Percentiles rank a stretch among this genome's conserved stretches.
phyloP scores from a whole-genome alignment of 1,140 invertebrate genomes.

The Drosophila carrolli region DNA sequence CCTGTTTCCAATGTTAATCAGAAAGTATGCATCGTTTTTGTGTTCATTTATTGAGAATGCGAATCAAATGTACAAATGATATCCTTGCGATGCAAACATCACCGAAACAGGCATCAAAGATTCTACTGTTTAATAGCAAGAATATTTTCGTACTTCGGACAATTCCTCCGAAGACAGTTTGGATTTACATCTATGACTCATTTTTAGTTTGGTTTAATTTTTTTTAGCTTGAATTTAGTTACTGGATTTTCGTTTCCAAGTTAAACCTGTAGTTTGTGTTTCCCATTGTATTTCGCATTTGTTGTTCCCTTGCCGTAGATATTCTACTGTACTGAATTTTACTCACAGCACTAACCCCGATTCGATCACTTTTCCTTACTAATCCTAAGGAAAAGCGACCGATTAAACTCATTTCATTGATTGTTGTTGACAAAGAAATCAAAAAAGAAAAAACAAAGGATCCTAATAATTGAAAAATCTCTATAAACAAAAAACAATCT shows the following conservation, averaged over 20 bases:
- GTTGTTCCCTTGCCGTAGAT: constrained; percentile 47
- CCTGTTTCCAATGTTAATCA: not conserved
- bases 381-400: constrained; percentile 12
- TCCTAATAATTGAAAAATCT: constrained; percentile 44
- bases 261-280: constrained; percentile 38
- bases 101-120: not conserved
- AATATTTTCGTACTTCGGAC: constrained; percentile 26
- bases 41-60: not conserved
- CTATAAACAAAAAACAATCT: constrained; percentile 30
- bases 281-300: constrained; percentile 41
- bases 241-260: constrained; percentile 7
- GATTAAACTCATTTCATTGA: constrained; percentile 42
- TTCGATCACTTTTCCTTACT: constrained; percentile 21
- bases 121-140: constrained; percentile 6
- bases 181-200: not conserved
- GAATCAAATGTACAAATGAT: constrained; percentile 2
- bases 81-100: constrained; percentile 3
- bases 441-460: constrained; percentile 47
- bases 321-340: constrained; percentile 15
- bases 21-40: constrained; percentile 30
- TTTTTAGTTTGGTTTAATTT: constrained; percentile 36
- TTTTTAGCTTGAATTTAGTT: constrained; percentile 26
- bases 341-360: constrained; percentile 53
- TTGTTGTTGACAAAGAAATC: constrained; percentile 56
- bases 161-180: constrained; percentile 32